Conservation (phyloP, 2,113 vertebrate species). For the Gadus macrocephalus region DNA sequence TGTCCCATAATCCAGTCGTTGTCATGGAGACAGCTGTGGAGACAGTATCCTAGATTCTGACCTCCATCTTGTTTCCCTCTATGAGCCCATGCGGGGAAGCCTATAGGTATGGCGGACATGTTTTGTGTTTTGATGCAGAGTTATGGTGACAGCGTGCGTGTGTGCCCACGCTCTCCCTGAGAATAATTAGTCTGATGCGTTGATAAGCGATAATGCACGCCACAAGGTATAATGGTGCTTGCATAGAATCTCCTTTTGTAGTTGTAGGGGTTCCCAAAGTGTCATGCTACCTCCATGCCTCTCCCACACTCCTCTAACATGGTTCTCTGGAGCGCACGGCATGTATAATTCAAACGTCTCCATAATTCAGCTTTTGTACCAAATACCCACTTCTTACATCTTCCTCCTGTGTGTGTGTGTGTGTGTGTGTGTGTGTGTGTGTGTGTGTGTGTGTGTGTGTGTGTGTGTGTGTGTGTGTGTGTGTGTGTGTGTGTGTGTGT, state of each 20-base stretch:
- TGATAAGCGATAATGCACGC: conserved; percentile 57
- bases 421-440: no score
- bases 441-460: no score
- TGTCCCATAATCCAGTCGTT: no score
- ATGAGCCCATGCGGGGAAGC: no score
- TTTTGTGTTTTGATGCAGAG: background rate
- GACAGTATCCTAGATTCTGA: no score
- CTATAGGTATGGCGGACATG: conserved; percentile 6
- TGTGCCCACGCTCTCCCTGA: background rate
- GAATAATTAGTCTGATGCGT: conserved; percentile 53
- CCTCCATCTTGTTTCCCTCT: no score
- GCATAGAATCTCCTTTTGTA: conserved; percentile 34
- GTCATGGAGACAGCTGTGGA: no score
- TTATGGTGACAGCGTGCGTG: background rate
- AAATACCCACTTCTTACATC: conserved; percentile 30
- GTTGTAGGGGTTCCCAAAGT: conserved; percentile 38
- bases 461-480: no score
- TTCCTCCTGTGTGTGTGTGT: no score
- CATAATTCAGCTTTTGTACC: conserved; percentile 59
- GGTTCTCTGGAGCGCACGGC: conserved; percentile 38
- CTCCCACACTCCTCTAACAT: conserved; percentile 8
- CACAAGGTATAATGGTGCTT: conserved; percentile 44
- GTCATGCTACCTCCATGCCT: conserved; percentile 31
- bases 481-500: no score
- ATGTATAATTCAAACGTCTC: conserved; percentile 66